Conservation (phyloP, 2,797 vertebrate species). For the Manis javanica region DNA sequence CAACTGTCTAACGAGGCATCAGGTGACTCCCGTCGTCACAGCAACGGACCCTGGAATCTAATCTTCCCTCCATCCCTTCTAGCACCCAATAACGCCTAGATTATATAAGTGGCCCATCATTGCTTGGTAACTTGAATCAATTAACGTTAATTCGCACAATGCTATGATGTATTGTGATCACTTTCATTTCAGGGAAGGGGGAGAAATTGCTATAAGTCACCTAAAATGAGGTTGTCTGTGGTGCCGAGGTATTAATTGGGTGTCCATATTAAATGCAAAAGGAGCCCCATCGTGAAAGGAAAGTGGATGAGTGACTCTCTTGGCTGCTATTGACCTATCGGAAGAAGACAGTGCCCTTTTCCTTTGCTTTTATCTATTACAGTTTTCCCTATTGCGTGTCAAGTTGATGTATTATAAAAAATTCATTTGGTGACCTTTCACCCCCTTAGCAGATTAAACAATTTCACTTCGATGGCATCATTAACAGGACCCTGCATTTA, state of each 20-base stretch:
- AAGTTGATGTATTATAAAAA: slow-evolving; percentile 99
- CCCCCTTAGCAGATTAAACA: slow-evolving; percentile 98
- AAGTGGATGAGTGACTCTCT: slow-evolving; percentile 98
- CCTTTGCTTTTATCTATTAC: slow-evolving; percentile 94
- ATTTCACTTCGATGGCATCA: slow-evolving; percentile 96
- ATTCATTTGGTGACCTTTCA: slow-evolving; percentile 99
- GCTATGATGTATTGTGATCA: slow-evolving; percentile 93
- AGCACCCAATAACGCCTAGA: slow-evolving; percentile 94
- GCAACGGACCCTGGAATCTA: slow-evolving; percentile 94
- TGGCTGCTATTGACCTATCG: slow-evolving; percentile 99
- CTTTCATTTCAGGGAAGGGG: slow-evolving; percentile 90
- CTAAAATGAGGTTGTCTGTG: slow-evolving; percentile 92
- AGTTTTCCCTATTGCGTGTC: slow-evolving; percentile 98
- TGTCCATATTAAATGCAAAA: slow-evolving; percentile 99
- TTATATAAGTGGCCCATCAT: slow-evolving; percentile 91
- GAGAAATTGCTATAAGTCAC: slow-evolving; percentile 98
- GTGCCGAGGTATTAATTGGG: slow-evolving; percentile 98
- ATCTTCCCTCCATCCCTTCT: slow-evolving; percentile 93
- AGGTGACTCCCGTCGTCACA: slow-evolving; percentile 92
- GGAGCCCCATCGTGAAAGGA: slow-evolving; percentile 91
- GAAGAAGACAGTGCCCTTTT: slow-evolving; percentile 98
- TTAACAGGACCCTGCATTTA: slow-evolving; percentile 97
- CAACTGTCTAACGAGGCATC: slow-evolving; percentile 91
- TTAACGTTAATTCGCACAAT: slow-evolving; percentile 94
- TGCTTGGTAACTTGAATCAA: slow-evolving; percentile 96